Evolutionary conservation across 2,888 invertebrate species (phyloP), one percentile per base, ranked within the genome.

Genomic region (Malacosoma neustria): DNA sequence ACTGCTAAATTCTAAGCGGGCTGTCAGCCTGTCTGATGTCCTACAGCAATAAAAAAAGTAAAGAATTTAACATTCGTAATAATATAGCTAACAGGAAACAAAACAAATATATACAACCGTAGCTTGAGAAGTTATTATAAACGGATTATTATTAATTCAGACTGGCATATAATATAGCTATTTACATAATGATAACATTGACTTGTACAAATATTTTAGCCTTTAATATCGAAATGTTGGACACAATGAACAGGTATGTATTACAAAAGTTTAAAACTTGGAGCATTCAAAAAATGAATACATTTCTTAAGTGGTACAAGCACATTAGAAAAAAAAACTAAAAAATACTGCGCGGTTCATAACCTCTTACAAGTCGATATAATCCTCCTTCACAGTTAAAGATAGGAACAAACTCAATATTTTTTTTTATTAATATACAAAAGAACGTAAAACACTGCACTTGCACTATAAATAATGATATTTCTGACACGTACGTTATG

Each of bases 401-500:
- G 30, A 40, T 45, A 42, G 38, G 39, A 39, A 46, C 42, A 40
- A 42, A 39, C 41, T 43, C 45, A 37, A 43, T 41, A 40, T 43
- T 42, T 41, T 39, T 40, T 42, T 38, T 31, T 38, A 38, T 37
- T 41, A 49, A 45, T 40, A 41, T n/a, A 37, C 45, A 34, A 40
- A 59, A 55, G 55, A 57, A 59, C 55, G 50, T 47, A 49, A 42
- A 48, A 41, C 22, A 22, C 22, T 57, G 57, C 61, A 60, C 45
- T 48, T 48, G 45, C 49, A 49, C 37, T 36, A 36, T 13, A 62
- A 64, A 66, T 75, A 72, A 70, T 64, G 54, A 62, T 66, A 66
- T 62, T 63, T 51, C 57, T 57, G 63, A 69, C 75, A 80, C 77
- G 72, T 75, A 73, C 69, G 61, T 46, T 60, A 77, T 74, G 76